These are phyloP conservation scores for Phoxinus phoxinus DNA, from an alignment of 2,113 vertebrate species.

Conservation along the genomic window DNA sequence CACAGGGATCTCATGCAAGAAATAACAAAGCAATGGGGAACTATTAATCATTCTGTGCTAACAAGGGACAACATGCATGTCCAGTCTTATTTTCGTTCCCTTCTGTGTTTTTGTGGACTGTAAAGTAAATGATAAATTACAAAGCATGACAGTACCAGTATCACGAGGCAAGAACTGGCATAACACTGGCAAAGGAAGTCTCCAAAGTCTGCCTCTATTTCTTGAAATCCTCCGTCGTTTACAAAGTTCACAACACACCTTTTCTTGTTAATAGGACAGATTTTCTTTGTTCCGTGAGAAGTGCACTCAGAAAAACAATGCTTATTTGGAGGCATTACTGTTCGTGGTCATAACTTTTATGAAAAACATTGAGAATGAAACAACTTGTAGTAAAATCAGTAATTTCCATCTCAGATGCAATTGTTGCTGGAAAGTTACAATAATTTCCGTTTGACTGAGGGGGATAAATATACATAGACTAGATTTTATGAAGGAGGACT, in stretches of 20 bases:
- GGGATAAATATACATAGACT: neutral
- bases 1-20: slow-evolving; percentile 19
- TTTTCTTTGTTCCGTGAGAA: neutral
- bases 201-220: neutral
- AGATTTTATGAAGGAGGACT: slow-evolving; percentile 9
- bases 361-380: slow-evolving; percentile 35
- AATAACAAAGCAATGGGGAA: neutral
- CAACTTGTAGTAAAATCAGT: neutral
- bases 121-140: slow-evolving; percentile 34
- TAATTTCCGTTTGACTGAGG: neutral
- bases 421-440: neutral
- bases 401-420: neutral
- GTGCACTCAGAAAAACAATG: neutral
- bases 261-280: neutral
- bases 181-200: neutral
- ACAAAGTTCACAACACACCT: neutral
- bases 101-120: slow-evolving; percentile 31
- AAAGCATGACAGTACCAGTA: neutral
- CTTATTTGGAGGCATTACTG: neutral
- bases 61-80: neutral
- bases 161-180: neutral
- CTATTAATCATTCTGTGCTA: slow-evolving; percentile 32
- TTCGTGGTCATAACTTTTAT: slow-evolving; percentile 30
- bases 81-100: neutral
- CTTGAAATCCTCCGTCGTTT: neutral